These are phyloP conservation scores for Bilobella aurantiaca DNA, from an alignment of 1,140 invertebrate species.

Conservation along the genomic window DNA sequence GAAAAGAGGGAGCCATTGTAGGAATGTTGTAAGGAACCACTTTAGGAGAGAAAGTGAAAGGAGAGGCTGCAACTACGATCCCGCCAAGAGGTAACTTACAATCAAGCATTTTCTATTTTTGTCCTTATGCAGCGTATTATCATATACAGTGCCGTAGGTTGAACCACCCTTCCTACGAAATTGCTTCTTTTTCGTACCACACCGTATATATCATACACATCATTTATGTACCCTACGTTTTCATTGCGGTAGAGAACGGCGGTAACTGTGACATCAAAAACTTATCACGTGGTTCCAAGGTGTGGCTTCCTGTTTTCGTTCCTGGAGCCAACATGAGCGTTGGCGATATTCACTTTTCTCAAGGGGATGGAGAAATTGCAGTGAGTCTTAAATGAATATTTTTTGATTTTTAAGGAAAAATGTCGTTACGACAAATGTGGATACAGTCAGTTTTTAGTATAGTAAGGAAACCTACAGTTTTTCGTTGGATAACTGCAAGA, in stretches of 20 bases:
- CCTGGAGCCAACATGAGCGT: constrained; percentile 22
- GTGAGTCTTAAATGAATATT: too few species aligned
- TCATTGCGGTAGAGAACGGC: constrained; percentile 14
- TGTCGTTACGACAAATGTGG: too few species aligned
- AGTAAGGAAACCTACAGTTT: too few species aligned
- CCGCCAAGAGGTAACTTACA: constrained; percentile 15
- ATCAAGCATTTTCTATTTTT: background rate
- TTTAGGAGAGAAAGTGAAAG: constrained; percentile 7
- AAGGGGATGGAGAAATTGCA: constrained; percentile 28
- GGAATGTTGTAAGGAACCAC: constrained; percentile 12
- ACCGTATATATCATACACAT: too few species aligned
- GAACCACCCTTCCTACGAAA: too few species aligned
- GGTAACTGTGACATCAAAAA: constrained; percentile 31
- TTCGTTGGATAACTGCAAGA: too few species aligned
- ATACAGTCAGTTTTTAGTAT: too few species aligned
- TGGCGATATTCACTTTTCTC: constrained; percentile 27
- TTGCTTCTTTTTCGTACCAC: too few species aligned
- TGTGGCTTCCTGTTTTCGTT: constrained; percentile 26
- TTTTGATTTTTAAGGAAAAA: too few species aligned
- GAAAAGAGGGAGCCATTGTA: constrained; percentile 7
- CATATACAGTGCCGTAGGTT: too few species aligned
- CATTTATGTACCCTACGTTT: background rate
- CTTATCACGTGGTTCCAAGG: constrained; percentile 21
- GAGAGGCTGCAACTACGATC: constrained; percentile 18
- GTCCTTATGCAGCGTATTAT: too few species aligned